A percentile compares a stretch with the other conserved stretches of the same genome.
Evolutionary conservation across 1,140 invertebrate species (phyloP).

Genomic region (Aphis craccivora): DNA sequence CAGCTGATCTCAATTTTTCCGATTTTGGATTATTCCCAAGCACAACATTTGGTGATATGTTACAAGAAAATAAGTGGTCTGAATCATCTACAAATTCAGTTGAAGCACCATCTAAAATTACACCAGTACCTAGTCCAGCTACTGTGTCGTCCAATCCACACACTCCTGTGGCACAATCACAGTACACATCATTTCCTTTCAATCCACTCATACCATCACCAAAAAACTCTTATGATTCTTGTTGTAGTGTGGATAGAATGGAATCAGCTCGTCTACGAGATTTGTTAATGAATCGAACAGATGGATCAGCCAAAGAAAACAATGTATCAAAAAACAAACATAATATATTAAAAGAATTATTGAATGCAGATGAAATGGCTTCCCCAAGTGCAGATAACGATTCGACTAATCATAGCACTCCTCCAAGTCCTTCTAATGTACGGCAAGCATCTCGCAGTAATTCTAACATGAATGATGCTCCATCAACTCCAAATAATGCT

Average conservation of each 20-base stretch:
- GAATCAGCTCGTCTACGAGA: conserved; percentile 74
- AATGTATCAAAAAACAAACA: conserved; percentile 66
- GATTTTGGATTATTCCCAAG: conserved; percentile 33
- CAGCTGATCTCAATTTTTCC: conserved; percentile 47
- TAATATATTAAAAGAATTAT: conserved; percentile 76
- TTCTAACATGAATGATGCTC: conserved; percentile 56
- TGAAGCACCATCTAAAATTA: conserved; percentile 63
- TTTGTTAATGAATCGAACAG: conserved; percentile 68
- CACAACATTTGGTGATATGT: conserved; percentile 1
- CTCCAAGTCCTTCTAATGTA: conserved; percentile 24
- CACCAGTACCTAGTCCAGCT: conserved; percentile 66
- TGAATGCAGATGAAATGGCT: conserved; percentile 85
- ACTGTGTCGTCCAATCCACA: conserved; percentile 67
- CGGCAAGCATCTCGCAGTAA: neutral
- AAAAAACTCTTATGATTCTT: conserved; percentile 61
- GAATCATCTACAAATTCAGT: conserved; percentile 62
- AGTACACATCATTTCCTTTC: conserved; percentile 66
- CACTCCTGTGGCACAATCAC: conserved; percentile 64
- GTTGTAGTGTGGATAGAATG: conserved; percentile 61
- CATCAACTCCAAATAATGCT: conserved; percentile 58
- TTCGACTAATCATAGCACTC: neutral
- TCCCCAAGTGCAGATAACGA: conserved; percentile 61
- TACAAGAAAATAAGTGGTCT: conserved; percentile 44
- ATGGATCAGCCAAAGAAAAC: conserved; percentile 64
- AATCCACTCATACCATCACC: conserved; percentile 68